A percentile compares a stretch with the other conserved stretches of the same genome.
phyloP scores from a whole-genome alignment of 2,113 vertebrate species.

The Poicephalus meyeri region DNA sequence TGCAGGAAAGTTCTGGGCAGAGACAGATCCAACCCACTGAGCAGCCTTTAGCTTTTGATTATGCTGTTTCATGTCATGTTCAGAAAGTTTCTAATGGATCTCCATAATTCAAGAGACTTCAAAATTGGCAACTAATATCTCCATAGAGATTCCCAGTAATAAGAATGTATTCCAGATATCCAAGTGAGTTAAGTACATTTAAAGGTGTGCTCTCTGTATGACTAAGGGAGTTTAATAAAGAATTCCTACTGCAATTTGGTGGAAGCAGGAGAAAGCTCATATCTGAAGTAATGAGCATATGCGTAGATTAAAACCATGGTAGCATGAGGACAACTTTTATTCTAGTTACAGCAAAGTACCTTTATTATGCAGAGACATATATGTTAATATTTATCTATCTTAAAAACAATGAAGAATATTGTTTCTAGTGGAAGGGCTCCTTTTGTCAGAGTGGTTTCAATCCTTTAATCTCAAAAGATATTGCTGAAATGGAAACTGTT shows the following conservation, averaged over 20 bases:
- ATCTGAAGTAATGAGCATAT: not conserved
- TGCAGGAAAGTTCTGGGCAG: not conserved
- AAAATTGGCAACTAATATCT: not conserved
- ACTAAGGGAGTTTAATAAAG: not conserved
- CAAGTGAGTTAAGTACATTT: not conserved
- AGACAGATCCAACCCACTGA: not conserved
- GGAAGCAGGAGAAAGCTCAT: not conserved
- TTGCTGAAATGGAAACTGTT: not conserved
- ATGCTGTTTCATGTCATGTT: not conserved
- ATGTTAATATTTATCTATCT: not conserved
- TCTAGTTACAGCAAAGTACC: not conserved
- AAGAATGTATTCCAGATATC: not conserved
- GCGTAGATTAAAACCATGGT: not conserved
- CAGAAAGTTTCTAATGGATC: not conserved
- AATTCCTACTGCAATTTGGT: not conserved
- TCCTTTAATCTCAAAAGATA: not conserved
- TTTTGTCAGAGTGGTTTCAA: not conserved
- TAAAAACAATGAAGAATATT: not conserved
- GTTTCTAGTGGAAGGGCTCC: not conserved
- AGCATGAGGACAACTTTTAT: not conserved
- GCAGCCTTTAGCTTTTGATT: slow-evolving; percentile 1
- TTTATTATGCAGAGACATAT: not conserved
- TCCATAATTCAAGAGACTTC: not conserved
- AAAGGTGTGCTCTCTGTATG: not conserved
- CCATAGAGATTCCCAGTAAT: not conserved